Evolutionary conservation across 2,797 vertebrate genomes (phyloP), one percentile per base, ranked within the genome.

Genomic region (Rhinichthys osculus): DNA sequence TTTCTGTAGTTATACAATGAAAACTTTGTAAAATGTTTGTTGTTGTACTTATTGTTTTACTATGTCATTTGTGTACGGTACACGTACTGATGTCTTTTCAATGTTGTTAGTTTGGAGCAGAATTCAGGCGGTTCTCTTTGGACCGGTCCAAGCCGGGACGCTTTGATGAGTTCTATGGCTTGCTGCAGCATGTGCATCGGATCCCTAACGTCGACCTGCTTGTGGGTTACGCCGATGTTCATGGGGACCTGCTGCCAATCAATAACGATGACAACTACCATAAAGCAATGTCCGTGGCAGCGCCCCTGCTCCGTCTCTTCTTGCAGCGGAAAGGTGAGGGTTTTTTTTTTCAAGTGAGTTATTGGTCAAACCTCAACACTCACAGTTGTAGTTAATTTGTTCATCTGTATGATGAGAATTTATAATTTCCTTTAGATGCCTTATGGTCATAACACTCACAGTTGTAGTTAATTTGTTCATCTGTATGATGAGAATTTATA

Each of bases 241-340:
- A 99, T 0, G 98, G 98, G 0, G 98, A 99, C 94, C 94, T 99
- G 71, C 94, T 99, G 85, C 98, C 98, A 40, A 99, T 99, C 92
- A 99, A 99, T 92, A 99, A 99, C 0, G 97, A 99, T 3, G 98
- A 99, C 92, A 99, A 99, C 92, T 99, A 99, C 73, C 96, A 97
- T 93, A 99, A 98, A 94, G 98, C 98, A n/a, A 96, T 99, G 87
- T 97, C 98, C 52, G 97, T 96, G 0, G 98, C 98, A 87, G 97
- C 94, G 80, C 98, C 98, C 7, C 92, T 99, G 17, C 98, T 99
- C 70, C 93, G 98, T 90, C 96, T 99, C 90, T 99, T 99, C 89
- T 96, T 99, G 90, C 98, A 99, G 92, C 96, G 97, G 88, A 98
- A 98, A 97, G 98, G 98, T 99, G 92, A 95, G 95, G 52, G 47